Base-by-base conservation (phyloP, 2,888 invertebrate species). In the Enchytraeus crypticus region DNA sequence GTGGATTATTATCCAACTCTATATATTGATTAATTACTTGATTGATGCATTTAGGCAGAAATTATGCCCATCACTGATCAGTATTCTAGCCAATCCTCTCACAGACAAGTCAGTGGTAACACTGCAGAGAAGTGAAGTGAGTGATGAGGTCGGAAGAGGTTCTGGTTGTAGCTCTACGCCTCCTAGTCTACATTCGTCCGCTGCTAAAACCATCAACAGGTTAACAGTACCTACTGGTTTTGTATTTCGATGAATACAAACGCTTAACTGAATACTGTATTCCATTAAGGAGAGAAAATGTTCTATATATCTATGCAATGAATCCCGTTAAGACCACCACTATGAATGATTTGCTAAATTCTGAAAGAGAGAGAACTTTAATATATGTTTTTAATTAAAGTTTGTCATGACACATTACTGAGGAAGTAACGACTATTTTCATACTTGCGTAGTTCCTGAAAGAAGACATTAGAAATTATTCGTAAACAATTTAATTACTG, bases 141-240 rank as follows among this genome's bases (percentile, higher is more conserved):
- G 61, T 38, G 67, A 69, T 74, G 82, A 83, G 66, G 74, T 83
- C 0, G 87, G 87, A 1, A 79, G 87, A 69, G 87, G 87, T 0
- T 86, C 86, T 0, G 86, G 87, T 0, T 85, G 86, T 54, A 79
- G 86, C 8, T 84, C 85, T n/a, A 84, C 85, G 27, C 86, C 88
- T 1, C 87, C 88, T 3, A 85, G 86, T 69, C 84, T 92, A 64
- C 88, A 88, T 69, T 87, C 87, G 66, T 87, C 87, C 66, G 89
- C 92, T 75, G 88, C 91, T 0, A 90, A 90, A 80, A 89, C 90
- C 68, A 88, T 92, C 62, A 92, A 92, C 80, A 87, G 87, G 89
- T 88, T 77, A n/a, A n/a, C n/a, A n/a, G n/a, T n/a, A n/a, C n/a
- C n/a, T n/a, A n/a, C n/a, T n/a, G 60, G 67, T 49, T 23, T 38